phyloP scores from a whole-genome alignment of 2,888 invertebrate genomes.

The Phyto melanocephala region DNA sequence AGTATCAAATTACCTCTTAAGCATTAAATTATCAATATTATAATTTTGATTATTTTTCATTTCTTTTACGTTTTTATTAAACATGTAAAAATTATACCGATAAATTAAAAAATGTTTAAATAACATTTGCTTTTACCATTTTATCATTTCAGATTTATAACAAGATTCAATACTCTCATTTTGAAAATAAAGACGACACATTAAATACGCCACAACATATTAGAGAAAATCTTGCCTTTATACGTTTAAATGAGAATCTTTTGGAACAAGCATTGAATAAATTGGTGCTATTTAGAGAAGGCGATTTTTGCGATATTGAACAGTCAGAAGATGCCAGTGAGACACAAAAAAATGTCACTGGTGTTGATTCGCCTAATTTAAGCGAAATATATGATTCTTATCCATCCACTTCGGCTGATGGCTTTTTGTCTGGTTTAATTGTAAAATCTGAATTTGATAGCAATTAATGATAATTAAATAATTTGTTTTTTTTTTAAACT shows the following conservation, averaged over 20 bases:
- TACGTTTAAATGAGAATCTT: constrained; percentile 21
- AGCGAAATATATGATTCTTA: background rate
- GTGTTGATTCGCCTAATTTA: background rate
- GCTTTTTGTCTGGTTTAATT: background rate
- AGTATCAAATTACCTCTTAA: too few species aligned
- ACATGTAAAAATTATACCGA: too few species aligned
- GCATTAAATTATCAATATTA: too few species aligned
- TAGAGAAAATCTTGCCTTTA: constrained; percentile 1
- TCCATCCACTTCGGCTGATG: background rate
- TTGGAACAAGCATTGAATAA: background rate
- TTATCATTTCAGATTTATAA: constrained; percentile 7
- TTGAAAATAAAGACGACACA: background rate
- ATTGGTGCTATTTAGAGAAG: constrained; percentile 5
- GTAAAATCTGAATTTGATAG: background rate
- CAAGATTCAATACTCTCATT: constrained; percentile 1
- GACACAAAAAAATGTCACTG: background rate
- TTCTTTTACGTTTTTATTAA: background rate
- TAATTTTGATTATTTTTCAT: too few species aligned
- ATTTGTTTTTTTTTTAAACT: background rate
- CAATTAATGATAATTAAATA: background rate
- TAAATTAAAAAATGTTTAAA: too few species aligned
- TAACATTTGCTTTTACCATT: too few species aligned
- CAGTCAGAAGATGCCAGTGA: background rate
- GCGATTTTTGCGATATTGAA: background rate
- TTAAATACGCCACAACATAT: background rate